Percentiles rank a stretch among this genome's conserved stretches.
These are phyloP conservation scores for Siniperca chuatsi DNA, from an alignment of 2,113 vertebrate genomes.

Conservation along the genomic window DNA sequence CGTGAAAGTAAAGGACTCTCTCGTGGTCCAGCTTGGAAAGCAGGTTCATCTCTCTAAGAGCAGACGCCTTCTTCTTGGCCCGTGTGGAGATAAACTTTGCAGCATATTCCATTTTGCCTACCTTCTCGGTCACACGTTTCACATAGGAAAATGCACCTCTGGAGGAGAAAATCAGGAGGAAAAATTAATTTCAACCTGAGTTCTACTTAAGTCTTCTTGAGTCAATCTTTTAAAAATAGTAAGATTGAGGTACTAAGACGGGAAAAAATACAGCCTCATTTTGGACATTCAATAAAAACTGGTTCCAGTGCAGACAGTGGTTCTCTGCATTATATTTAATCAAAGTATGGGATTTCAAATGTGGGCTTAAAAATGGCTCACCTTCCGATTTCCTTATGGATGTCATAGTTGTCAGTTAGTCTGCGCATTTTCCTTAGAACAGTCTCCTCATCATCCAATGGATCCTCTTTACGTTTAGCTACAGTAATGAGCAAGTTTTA, in stretches of 20 bases:
- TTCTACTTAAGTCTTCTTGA: neutral
- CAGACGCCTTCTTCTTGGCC: constrained; percentile 91
- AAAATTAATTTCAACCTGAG: neutral
- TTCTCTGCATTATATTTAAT: neutral
- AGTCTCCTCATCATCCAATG: constrained; percentile 86
- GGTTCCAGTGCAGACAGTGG: neutral
- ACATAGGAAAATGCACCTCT: constrained; percentile 99
- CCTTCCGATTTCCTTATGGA: constrained; percentile 96
- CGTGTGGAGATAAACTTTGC: constrained; percentile 96
- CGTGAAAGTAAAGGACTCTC: constrained; percentile 92
- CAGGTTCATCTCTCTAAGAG: constrained; percentile 89
- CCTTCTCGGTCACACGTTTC: constrained; percentile 91
- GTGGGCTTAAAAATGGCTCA: constrained; percentile 54
- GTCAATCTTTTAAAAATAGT: neutral
- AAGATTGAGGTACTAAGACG: neutral
- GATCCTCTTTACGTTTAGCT: constrained; percentile 81
- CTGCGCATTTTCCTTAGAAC: constrained; percentile 89
- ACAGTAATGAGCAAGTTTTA: neutral
- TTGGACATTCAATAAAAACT: neutral
- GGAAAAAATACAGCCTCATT: neutral
- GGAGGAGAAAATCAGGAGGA: constrained; percentile 13
- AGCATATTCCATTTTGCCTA: constrained; percentile 88
- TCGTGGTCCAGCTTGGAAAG: constrained; percentile 93
- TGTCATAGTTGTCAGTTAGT: constrained; percentile 92
- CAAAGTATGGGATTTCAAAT: neutral